phyloP scores from a whole-genome alignment of 1,140 invertebrate genomes.

The Drosophila nannoptera region DNA sequence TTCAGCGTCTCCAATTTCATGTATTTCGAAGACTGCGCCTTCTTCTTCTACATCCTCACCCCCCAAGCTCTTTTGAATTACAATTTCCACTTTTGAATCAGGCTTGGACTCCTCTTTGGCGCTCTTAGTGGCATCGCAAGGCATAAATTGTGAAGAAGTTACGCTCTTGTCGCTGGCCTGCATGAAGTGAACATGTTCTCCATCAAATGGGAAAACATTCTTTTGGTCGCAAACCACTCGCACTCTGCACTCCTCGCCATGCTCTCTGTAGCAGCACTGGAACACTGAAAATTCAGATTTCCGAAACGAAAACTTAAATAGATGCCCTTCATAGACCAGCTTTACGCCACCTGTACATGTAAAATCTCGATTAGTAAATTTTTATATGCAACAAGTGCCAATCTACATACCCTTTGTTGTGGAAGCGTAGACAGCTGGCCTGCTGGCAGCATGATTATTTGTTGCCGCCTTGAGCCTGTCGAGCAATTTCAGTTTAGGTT shows the following conservation, averaged over 20 bases:
- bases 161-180: conserved; percentile 75
- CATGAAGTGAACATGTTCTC: conserved; percentile 71
- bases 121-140: conserved; percentile 37
- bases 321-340: conserved; percentile 68
- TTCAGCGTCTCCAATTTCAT: conserved; percentile 32
- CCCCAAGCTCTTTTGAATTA: conserved; percentile 20
- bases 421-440: conserved; percentile 70
- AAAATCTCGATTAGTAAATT: not conserved
- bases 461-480: conserved; percentile 60
- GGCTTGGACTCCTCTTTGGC: conserved; percentile 16
- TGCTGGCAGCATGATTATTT: conserved; percentile 46
- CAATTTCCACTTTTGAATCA: conserved; percentile 29
- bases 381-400: conserved; percentile 34
- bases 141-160: conserved; percentile 66
- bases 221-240: conserved; percentile 75
- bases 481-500: conserved; percentile 56
- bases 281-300: conserved; percentile 72
- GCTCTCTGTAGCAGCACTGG: conserved; percentile 75
- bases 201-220: conserved; percentile 69
- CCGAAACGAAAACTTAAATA: conserved; percentile 73
- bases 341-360: conserved; percentile 64
- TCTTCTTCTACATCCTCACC: conserved; percentile 13
- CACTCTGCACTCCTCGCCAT: conserved; percentile 71
- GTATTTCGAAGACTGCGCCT: conserved; percentile 20
- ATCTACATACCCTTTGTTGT: conserved; percentile 67